Base-by-base conservation (phyloP, 2,888 invertebrate species). In the Archips crataeganus region DNA sequence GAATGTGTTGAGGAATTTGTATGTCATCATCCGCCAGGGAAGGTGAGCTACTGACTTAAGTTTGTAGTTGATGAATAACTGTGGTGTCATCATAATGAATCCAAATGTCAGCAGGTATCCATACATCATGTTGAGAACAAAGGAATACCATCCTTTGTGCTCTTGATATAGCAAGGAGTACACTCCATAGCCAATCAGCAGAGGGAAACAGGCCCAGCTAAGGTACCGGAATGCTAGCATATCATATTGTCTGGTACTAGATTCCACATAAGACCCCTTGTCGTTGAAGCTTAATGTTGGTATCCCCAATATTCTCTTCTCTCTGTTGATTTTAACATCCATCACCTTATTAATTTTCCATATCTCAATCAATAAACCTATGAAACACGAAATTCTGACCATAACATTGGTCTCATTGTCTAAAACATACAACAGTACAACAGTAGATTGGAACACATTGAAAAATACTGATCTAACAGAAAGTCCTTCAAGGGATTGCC, bases 51-150 rank as follows among this genome's bases (percentile, higher is more conserved):
- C 99, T 23, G 99, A 99, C 88, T 99, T 99, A 81, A 99, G 91
- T 92, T 99, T 99, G 94, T 99, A 99, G 94, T 99, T 99, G 82
- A 99, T 99, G 88, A 99, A 99, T 76, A 99, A 94, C 91, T 99
- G 99, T 6, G 99, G 99, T n/a, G 99, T 99, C 99, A 99, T 99
- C 98, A 99, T 99, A 74, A 99, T 99, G 89, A 99, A 99, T 76
- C 99, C 99, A 90, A 99, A 99, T 2, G 99, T 99, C 75, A 99
- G 95, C 74, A 99, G 95, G 91, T 99, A 99, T 70, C 99, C 99
- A 91, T 99, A 99, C 76, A 99, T 95, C 97, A 99, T 98, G 86
- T 97, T 98, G 45, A 99, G 95, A 51, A 99, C 96, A 95, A 98
- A 99, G 11, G 99, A 99, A 90, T 99, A 99, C 99, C 99, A 99